Evolutionary conservation across 2,113 vertebrate species (phyloP), one percentile per base, ranked within the genome.

Genomic region (Lamprotornis superbus): DNA sequence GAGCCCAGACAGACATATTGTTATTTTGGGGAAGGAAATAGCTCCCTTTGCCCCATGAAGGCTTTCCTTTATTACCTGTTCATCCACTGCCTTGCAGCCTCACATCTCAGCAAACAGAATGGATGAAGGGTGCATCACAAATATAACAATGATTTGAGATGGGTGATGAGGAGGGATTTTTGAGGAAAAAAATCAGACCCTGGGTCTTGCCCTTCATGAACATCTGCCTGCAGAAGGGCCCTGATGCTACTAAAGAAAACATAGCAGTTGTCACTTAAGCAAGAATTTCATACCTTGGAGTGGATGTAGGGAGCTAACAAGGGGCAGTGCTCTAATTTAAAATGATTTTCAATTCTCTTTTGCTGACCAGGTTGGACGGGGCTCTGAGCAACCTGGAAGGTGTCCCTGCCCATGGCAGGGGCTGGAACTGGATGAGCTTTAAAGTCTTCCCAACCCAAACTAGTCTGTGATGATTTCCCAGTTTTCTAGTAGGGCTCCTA

Each of bases 21-120:
- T 12, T 90, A 30, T 70, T 90, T 20, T 12, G 14, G 49, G 53
- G 22, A 35, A 44, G 31, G 21, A 80, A 80, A 68, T 8, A 46
- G 28, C 39, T 81, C 31, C 7, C 5, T 64, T 57, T 92, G 22
- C n/a, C 46, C 37, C 53, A 22, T 67, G 52, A 31, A 55, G 20
- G 16, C 5, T 74, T 63, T 68, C 31, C 35, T 73, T 0, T 12
- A 6, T 7, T 9, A 7, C 31, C 11, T 1, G 1, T 57, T 67
- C 63, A 39, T 27, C 31, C 67, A 10, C 24, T 19, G 42, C 20
- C 76, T 57, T 3, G 18, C 28, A 59, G 27, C 61, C 55, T 83
- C 55, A 33, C 25, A 16, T 44, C 47, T 30, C 59, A 57, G 42
- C 67, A 49, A 65, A 12, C 10, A 22, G 33, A 37, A 37, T 1